phyloP scores from a whole-genome alignment of 2,888 invertebrate genomes.

The Drosophila koepferae region DNA sequence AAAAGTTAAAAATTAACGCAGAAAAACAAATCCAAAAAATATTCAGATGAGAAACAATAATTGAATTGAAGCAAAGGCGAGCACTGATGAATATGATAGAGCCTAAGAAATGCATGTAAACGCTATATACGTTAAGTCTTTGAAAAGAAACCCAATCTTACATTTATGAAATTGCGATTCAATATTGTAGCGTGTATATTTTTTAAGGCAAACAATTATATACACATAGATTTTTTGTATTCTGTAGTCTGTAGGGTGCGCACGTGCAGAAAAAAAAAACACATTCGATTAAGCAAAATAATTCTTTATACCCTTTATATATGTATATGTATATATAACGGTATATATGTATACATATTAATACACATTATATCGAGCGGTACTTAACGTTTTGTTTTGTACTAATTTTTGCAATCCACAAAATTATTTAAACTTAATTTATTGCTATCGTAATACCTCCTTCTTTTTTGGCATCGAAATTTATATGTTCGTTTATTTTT shows the following conservation, averaged over 20 bases:
- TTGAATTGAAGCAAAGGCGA: conserved; percentile 25
- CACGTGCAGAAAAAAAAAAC: conserved; percentile 43
- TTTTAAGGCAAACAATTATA: conserved; percentile 31
- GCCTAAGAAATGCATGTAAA: conserved; percentile 31
- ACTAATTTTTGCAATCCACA: conserved; percentile 35
- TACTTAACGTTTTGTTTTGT: conserved; percentile 59
- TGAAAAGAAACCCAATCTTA: conserved; percentile 32
- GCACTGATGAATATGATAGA: conserved; percentile 54
- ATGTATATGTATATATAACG: conserved; percentile 14
- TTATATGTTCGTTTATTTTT: conserved; percentile 49
- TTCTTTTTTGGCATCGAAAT: conserved; percentile 47
- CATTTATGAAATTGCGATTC: conserved; percentile 45
- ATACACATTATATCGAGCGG: conserved; percentile 46
- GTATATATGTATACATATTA: conserved; percentile 18
- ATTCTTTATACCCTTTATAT: conserved; percentile 22
- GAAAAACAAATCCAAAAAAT: conserved; percentile 16
- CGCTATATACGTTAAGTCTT: conserved; percentile 26
- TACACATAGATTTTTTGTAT: conserved; percentile 64
- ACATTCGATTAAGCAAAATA: conserved; percentile 43
- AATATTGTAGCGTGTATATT: conserved; percentile 47
- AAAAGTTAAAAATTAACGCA: conserved; percentile 25
- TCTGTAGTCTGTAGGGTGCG: conserved; percentile 64
- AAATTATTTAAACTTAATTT: conserved; percentile 63
- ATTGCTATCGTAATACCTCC: conserved; percentile 47
- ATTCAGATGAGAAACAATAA: conserved; percentile 38